A percentile compares a stretch with the other conserved stretches of the same genome.
Conservation (phyloP, 2,113 vertebrate species). For the Meles meles region DNA sequence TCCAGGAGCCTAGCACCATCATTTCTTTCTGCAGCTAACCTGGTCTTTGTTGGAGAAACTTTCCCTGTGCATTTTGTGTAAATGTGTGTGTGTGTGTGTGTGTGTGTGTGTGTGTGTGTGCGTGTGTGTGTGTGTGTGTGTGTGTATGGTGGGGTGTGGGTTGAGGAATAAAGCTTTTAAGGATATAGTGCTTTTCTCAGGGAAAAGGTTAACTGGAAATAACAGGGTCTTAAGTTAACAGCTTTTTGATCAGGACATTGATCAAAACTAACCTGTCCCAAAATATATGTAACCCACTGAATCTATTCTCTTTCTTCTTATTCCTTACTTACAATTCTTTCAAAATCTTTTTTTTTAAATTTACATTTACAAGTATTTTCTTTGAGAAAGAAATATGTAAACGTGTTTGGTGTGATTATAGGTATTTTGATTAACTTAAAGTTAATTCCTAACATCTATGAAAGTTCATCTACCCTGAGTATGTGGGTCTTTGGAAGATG, state of each 20-base stretch:
- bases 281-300: not conserved
- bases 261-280: not conserved
- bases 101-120: not conserved
- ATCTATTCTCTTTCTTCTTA: not conserved
- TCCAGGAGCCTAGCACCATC: rapidly evolving
- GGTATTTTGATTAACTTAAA: not conserved
- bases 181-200: not conserved
- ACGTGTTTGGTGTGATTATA: not conserved
- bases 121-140: not conserved
- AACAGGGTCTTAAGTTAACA: not conserved
- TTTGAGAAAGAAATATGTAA: not conserved
- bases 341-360: not conserved
- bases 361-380: not conserved
- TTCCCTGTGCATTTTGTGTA: not conserved
- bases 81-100: not conserved
- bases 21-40: not conserved
- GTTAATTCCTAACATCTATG: not conserved
- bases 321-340: not conserved
- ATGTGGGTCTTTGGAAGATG: not conserved
- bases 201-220: not conserved
- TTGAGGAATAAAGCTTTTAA: not conserved
- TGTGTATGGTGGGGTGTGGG: too few relatives aligned
- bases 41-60: not conserved
- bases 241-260: not conserved
- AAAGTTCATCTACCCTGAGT: not conserved